Conservation (phyloP, 2,797 vertebrate genomes). For the Echiichthys vipera region DNA sequence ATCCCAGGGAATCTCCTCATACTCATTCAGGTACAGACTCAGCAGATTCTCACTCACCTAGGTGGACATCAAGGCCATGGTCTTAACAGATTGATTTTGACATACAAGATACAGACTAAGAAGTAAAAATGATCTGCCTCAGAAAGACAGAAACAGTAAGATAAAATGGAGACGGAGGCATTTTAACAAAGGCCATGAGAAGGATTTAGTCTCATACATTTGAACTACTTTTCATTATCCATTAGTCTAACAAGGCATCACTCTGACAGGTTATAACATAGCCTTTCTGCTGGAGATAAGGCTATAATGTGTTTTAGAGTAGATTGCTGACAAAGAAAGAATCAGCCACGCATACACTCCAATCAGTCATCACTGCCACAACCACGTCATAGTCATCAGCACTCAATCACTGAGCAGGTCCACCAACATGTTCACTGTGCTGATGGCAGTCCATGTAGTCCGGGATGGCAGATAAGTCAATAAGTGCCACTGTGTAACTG, state of each 20-base stretch:
- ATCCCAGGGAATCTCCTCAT: slow-evolving; percentile 88
- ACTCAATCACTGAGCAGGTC: slow-evolving; percentile 6
- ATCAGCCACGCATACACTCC: slow-evolving; percentile 21
- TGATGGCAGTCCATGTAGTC: neutral
- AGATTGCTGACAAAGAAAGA: slow-evolving; percentile 34
- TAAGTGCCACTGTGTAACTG: slow-evolving; percentile 2
- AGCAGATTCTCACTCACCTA: slow-evolving; percentile 87
- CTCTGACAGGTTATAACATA: slow-evolving; percentile 49
- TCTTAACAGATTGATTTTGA: slow-evolving; percentile 25
- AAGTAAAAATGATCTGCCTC: neutral
- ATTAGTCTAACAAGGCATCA: slow-evolving; percentile 54
- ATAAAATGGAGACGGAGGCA: slow-evolving; percentile 31
- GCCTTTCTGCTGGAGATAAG: slow-evolving; percentile 42
- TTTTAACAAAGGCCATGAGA: slow-evolving; percentile 31
- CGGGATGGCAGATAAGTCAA: slow-evolving; percentile 1
- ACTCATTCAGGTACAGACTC: slow-evolving; percentile 86
- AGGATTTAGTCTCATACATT: slow-evolving; percentile 27
- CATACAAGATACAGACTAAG: slow-evolving; percentile 23
- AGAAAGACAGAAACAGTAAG: slow-evolving; percentile 23
- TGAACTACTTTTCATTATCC: slow-evolving; percentile 45
- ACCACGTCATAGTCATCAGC: neutral
- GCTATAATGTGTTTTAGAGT: slow-evolving; percentile 37
- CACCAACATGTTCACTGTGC: neutral
- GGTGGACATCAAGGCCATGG: neutral
- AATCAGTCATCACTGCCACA: slow-evolving; percentile 3